These are phyloP conservation scores for Intellagama lesueurii DNA, from an alignment of 2,797 vertebrate species.

Conservation along the genomic window DNA sequence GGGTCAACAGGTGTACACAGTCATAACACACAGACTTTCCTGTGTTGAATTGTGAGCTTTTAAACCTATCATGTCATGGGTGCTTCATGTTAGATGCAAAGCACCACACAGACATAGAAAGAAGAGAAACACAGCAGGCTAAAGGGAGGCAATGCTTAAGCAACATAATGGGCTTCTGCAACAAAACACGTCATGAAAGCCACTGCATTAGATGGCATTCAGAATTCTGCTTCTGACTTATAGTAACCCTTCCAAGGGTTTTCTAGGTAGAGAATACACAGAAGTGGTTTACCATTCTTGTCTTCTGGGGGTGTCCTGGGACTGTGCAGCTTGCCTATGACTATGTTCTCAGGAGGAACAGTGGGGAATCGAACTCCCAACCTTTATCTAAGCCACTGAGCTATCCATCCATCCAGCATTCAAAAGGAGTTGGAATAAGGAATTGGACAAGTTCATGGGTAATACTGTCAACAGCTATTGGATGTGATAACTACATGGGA, in stretches of 20 bases:
- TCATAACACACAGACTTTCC: not conserved
- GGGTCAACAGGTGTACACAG: slow-evolving; percentile 5
- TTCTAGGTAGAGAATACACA: no score
- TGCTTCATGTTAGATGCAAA: not conserved
- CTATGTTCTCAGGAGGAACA: no score
- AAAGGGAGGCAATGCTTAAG: not conserved
- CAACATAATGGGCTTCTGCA: not conserved
- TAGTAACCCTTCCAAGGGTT: no score
- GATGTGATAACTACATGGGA: not conserved
- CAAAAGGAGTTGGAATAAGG: not conserved
- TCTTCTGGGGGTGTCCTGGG: no score
- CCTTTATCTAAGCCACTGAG: no score
- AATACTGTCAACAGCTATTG: not conserved
- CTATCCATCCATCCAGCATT: no score
- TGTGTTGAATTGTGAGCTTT: not conserved
- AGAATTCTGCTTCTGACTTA: no score
- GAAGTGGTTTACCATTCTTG: no score
- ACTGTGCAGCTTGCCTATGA: no score
- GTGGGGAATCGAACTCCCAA: no score
- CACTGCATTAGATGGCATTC: not conserved
- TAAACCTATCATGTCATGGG: not conserved
- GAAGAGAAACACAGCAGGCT: not conserved
- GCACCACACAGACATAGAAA: no score
- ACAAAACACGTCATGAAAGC: not conserved
- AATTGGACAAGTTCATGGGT: not conserved